Percentiles rank a stretch among this genome's conserved stretches.
phyloP scores from a whole-genome alignment of 2,888 invertebrate species.

The Hybos culiciformis region DNA sequence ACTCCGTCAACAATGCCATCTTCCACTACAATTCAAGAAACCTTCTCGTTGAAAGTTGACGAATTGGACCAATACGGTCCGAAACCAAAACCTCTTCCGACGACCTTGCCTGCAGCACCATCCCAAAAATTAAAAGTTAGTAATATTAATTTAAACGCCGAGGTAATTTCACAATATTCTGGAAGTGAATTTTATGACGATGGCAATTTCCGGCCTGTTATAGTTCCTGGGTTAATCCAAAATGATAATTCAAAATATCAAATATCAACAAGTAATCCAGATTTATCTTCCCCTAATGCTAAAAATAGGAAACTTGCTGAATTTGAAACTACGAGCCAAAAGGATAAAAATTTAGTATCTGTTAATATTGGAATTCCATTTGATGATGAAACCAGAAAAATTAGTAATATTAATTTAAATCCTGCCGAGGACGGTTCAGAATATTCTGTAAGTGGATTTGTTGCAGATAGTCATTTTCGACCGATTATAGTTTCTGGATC shows the following conservation, averaged over 20 bases:
- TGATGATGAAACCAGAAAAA: slow-evolving; percentile 10
- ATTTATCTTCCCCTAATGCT: too few relatives aligned
- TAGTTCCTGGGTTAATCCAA: too few relatives aligned
- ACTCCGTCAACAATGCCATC: not conserved
- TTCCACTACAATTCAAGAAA: slow-evolving; percentile 17
- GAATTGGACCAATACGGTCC: slow-evolving; percentile 32
- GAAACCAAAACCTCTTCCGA: slow-evolving; percentile 14
- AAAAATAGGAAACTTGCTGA: too few relatives aligned
- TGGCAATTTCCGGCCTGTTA: too few relatives aligned
- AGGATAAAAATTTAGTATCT: slow-evolving; percentile 12
- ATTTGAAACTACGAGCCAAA: too few relatives aligned
- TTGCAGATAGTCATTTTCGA: not conserved
- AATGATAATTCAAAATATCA: too few relatives aligned
- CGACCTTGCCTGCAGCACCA: slow-evolving; percentile 12
- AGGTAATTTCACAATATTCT: not conserved
- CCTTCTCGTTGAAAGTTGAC: slow-evolving; percentile 33
- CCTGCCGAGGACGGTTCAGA: not conserved
- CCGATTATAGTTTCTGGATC: slow-evolving; percentile 6
- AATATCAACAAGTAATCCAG: too few relatives aligned
- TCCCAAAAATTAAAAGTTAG: slow-evolving; percentile 23
- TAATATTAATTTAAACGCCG: slow-evolving; percentile 18
- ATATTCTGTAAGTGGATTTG: not conserved
- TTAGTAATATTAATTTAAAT: too few relatives aligned
- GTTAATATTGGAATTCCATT: slow-evolving; percentile 12
- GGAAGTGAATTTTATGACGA: not conserved